Base-by-base conservation (phyloP, 2,113 vertebrate species). In the Anguilla japonica region DNA sequence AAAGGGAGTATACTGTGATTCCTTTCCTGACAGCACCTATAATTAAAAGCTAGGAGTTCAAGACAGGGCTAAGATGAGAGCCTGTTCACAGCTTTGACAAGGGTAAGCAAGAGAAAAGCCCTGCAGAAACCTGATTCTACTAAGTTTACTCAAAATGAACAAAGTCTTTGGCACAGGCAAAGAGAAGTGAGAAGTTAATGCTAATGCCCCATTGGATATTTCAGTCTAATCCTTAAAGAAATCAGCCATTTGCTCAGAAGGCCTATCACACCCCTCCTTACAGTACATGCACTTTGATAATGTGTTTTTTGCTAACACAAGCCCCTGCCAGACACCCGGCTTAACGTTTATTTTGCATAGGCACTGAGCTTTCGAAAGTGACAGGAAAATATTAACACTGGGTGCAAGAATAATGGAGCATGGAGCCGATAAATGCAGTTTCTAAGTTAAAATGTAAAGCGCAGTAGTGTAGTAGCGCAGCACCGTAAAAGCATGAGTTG, bases 351-450 rank as follows among this genome's bases (percentile, higher is more conserved):
- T 41, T 41, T 80, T 22, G 34, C 39, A 80, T 80, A 34, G 80
- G 79, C 84, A 75, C 82, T 3, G 20, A 3, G 57, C 83, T 87
- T 88, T 88, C 84, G 88, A 88, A 82, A 87, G 78, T 84, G 63
- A 86, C 91, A 82, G 90, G 90, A 93, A 82, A 94, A 95, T 91
- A 93, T 93, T 94, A 92, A 93, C 91, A 57, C 46, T 92, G 92
- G 90, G 91, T 87, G 40, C 1, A 22, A 80, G 41, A 80, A 41
- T 22, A 86, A 91, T 89, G 87, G 88, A 92, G 80, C 86, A 89
- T 53, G 82, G 9, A 34, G 86, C 87, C 92, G 94, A 91, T 91
- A 91, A 92, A 93, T 89, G 88, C 92, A 92, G 94, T 94, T 91
- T 92, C 57, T 81, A 67, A 89, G 53, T 39, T 40, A 84, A 84